Percentiles rank a stretch among this genome's conserved stretches.
These are phyloP conservation scores for Ecliptopera silaceata DNA, from an alignment of 2,888 invertebrate species.

Conservation along the genomic window DNA sequence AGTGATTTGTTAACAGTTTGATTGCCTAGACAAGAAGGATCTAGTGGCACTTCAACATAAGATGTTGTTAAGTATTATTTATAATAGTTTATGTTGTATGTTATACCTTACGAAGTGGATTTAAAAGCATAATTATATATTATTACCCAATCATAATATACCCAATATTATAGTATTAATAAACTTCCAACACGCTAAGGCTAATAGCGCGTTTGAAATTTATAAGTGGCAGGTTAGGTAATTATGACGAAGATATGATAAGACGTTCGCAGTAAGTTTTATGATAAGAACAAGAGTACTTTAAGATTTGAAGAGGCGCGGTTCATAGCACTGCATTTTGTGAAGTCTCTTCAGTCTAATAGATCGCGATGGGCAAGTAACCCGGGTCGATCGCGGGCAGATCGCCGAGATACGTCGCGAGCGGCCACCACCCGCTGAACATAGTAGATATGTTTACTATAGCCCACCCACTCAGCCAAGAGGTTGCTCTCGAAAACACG, in stretches of 20 bases:
- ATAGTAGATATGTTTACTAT: slow-evolving; percentile 27
- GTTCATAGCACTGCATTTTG: slow-evolving; percentile 48
- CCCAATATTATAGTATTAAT: not conserved
- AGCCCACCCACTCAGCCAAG: slow-evolving; percentile 25
- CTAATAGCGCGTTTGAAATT: not conserved
- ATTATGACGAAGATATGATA: not conserved
- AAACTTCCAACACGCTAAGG: not conserved
- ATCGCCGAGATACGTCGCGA: slow-evolving; percentile 69
- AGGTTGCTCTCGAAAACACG: slow-evolving; percentile 29
- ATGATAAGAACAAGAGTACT: not conserved
- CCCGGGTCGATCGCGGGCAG: slow-evolving; percentile 60
- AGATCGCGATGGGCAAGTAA: slow-evolving; percentile 58
- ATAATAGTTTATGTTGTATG: slow-evolving; percentile 11
- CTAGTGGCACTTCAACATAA: slow-evolving; percentile 38
- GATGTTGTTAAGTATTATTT: slow-evolving; percentile 36
- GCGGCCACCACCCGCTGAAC: slow-evolving; percentile 44
- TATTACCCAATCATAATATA: not conserved
- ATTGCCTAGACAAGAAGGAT: slow-evolving; percentile 38
- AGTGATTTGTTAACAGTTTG: slow-evolving; percentile 43
- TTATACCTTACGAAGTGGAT: not conserved
- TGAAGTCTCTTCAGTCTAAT: slow-evolving; percentile 47
- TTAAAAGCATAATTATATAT: no score
- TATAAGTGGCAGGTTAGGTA: not conserved
- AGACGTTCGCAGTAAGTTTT: not conserved
- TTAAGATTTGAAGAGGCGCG: slow-evolving; percentile 16